phyloP scores from a whole-genome alignment of 2,797 vertebrate species.

The Diceros bicornis region DNA sequence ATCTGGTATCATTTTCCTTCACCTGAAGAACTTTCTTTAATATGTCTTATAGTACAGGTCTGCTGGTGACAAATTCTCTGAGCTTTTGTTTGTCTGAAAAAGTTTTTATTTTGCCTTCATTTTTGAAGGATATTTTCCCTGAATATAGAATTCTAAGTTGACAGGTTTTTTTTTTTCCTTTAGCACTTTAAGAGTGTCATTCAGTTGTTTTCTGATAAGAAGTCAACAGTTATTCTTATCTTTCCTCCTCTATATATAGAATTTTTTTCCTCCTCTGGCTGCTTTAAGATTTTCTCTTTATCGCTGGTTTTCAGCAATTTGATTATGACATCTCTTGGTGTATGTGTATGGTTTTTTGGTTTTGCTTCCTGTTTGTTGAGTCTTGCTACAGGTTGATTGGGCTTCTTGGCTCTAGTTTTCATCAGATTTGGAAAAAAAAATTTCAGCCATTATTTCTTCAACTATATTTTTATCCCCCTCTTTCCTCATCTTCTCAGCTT shows the following conservation, averaged over 20 bases:
- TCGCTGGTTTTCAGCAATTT: conserved; percentile 11
- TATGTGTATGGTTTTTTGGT: neutral
- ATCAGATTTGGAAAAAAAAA: neutral
- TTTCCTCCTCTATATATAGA: neutral
- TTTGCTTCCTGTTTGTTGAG: neutral
- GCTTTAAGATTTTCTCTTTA: conserved; percentile 4
- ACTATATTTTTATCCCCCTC: neutral
- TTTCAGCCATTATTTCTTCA: neutral
- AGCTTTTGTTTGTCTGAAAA: conserved; percentile 46
- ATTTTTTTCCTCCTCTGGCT: neutral
- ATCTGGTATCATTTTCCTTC: neutral
- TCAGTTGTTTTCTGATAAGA: neutral
- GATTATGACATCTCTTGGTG: neutral
- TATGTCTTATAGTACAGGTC: neutral
- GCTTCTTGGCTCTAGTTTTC: neutral
- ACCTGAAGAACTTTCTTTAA: neutral
- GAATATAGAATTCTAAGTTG: conserved; percentile 33
- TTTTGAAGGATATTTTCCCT: conserved; percentile 12
- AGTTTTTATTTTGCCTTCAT: conserved; percentile 8
- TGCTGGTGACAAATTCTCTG: neutral
- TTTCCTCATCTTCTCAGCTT: neutral
- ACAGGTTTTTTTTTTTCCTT: neutral
- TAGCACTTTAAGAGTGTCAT: conserved; percentile 10
- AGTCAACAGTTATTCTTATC: neutral
- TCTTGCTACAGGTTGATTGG: neutral